Conservation (phyloP, 30 jellyfish, hydroid and myxozoan species). For the Mastigias papua region DNA sequence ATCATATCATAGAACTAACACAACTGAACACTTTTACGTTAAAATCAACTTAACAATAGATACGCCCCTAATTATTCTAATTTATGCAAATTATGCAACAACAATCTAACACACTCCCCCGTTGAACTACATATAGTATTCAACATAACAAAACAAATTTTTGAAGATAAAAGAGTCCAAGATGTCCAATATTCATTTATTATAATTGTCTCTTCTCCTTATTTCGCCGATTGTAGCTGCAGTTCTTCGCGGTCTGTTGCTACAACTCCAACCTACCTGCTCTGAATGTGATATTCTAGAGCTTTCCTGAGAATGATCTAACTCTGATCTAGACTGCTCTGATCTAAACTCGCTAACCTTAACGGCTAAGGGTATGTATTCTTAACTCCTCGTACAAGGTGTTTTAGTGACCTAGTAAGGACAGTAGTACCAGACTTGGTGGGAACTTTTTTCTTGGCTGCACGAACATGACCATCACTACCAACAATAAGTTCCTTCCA, state of each 20-base stretch:
- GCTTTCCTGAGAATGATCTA: not conserved
- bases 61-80: not conserved
- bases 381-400: too few species aligned
- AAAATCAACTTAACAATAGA: too few species aligned
- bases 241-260: not conserved
- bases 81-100: not conserved
- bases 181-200: constrained; percentile 4
- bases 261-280: not conserved
- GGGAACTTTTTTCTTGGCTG: constrained; percentile 39
- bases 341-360: constrained; percentile 11
- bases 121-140: not conserved
- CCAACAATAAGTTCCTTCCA: constrained; percentile 16
- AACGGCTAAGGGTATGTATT: constrained; percentile 18
- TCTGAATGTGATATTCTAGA: not conserved
- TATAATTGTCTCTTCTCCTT: constrained; percentile 15
- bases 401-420: constrained; percentile 17
- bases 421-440: constrained; percentile 12
- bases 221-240: constrained; percentile 30
- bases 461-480: constrained; percentile 17
- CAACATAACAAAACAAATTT: not conserved
- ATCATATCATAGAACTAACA: too few species aligned
- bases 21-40: too few species aligned
- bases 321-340: constrained; percentile 1
- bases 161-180: not conserved
- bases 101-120: constrained; percentile 19